phyloP scores from a whole-genome alignment of 2,888 invertebrate species.

The Mimumesa dahlbomi region DNA sequence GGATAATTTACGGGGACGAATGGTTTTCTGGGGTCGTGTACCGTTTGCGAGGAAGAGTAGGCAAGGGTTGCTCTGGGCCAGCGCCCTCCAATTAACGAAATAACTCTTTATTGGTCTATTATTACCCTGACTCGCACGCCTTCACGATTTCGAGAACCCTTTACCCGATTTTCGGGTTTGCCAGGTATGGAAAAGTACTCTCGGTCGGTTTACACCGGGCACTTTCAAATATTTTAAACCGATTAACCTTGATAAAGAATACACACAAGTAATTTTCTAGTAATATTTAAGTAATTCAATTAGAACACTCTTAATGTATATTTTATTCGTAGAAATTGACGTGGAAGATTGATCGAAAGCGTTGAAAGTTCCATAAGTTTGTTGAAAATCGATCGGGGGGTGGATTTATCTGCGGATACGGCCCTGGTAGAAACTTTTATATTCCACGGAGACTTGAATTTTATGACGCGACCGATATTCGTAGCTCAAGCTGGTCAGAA shows the following conservation, averaged over 20 bases:
- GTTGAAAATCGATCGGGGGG: no score
- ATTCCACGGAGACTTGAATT: conserved; percentile 29
- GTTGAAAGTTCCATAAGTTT: neutral
- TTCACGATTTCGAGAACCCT: conserved; percentile 37
- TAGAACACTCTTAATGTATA: neutral
- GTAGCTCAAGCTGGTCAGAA: conserved; percentile 40
- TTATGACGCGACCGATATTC: conserved; percentile 44
- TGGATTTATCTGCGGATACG: no score
- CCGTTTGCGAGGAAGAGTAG: conserved; percentile 48
- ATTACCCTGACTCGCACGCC: conserved; percentile 60
- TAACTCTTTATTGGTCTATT: conserved; percentile 73
- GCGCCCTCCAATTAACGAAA: conserved; percentile 67
- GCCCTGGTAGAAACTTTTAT: conserved; percentile 6
- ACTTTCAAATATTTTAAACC: neutral
- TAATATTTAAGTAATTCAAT: neutral
- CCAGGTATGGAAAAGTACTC: neutral
- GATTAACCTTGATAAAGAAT: neutral
- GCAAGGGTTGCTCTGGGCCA: conserved; percentile 60
- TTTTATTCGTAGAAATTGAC: neutral
- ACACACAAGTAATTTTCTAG: neutral
- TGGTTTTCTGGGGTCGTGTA: conserved; percentile 39
- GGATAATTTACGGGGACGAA: conserved; percentile 65
- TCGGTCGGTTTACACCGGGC: no score
- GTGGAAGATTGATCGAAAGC: neutral
- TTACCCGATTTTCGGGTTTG: conserved; percentile 14